A percentile compares a stretch with the other conserved stretches of the same genome.
phyloP scores from a whole-genome alignment of 1,140 invertebrate genomes.

The Drosophila santomea region DNA sequence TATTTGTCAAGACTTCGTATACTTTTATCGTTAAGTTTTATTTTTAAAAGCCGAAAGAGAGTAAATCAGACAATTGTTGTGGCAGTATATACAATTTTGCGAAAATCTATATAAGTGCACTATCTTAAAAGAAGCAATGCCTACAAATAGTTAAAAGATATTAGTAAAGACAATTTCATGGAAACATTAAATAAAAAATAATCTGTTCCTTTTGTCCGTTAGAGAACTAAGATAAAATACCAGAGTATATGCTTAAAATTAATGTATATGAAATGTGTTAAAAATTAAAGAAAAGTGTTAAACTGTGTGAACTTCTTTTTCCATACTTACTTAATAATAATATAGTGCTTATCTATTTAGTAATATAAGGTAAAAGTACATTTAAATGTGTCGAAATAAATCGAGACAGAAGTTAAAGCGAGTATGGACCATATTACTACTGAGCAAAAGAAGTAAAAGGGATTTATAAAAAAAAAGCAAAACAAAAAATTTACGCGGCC shows the following conservation, averaged over 20 bases:
- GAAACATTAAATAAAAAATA: background rate
- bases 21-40: slow-evolving; percentile 45
- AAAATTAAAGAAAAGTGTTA: too few species aligned
- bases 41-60: slow-evolving; percentile 59
- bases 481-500: background rate
- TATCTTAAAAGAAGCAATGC: background rate
- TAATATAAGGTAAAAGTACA: too few species aligned
- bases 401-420: too few species aligned
- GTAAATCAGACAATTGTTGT: slow-evolving; percentile 68
- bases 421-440: too few species aligned
- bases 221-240: background rate
- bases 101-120: slow-evolving; percentile 38
- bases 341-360: too few species aligned
- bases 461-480: background rate
- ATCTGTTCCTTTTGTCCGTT: background rate
- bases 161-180: background rate
- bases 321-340: too few species aligned
- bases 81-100: slow-evolving; percentile 58
- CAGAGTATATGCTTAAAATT: background rate
- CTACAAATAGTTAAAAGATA: background rate
- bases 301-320: too few species aligned
- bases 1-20: slow-evolving; percentile 1
- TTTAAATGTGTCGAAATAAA: too few species aligned
- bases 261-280: too few species aligned
- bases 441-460: too few species aligned